A percentile compares a stretch with the other conserved stretches of the same genome.
These are phyloP conservation scores for Polyommatus iphigenia DNA, from an alignment of 2,888 invertebrate species.

Conservation along the genomic window DNA sequence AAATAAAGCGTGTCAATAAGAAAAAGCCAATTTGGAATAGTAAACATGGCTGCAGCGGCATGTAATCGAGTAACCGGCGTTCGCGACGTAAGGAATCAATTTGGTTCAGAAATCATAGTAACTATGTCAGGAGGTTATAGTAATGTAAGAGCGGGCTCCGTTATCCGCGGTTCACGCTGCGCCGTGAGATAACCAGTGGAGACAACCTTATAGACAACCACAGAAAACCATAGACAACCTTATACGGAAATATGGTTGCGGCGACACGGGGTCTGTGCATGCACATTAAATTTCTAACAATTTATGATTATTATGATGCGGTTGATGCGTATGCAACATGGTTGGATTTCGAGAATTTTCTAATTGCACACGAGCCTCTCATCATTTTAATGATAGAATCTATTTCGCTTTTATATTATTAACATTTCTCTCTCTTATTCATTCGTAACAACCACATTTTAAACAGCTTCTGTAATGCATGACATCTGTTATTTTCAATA, in stretches of 20 bases:
- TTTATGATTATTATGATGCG: slow-evolving; percentile 30
- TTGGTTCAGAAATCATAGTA: slow-evolving; percentile 59
- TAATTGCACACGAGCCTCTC: neutral
- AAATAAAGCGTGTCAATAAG: slow-evolving; percentile 7
- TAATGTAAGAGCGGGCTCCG: slow-evolving; percentile 63
- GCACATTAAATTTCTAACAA: slow-evolving; percentile 22
- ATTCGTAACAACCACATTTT: neutral
- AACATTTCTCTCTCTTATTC: neutral
- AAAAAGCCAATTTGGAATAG: slow-evolving; percentile 18
- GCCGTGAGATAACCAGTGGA: slow-evolving; percentile 70
- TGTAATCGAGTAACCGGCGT: slow-evolving; percentile 20
- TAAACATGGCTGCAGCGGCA: neutral
- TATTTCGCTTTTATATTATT: neutral
- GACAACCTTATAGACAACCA: slow-evolving; percentile 53
- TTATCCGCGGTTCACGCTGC: slow-evolving; percentile 65
- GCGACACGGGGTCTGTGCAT: neutral
- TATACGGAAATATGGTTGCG: slow-evolving; percentile 42
- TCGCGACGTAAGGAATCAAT: slow-evolving; percentile 57
- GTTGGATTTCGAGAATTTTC: neutral
- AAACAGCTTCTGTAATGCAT: neutral
- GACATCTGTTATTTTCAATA: neutral
- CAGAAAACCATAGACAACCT: slow-evolving; percentile 59
- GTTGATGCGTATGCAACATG: slow-evolving; percentile 27
- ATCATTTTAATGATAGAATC: neutral
- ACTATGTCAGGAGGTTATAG: slow-evolving; percentile 74